Base-by-base conservation (phyloP, 2,888 invertebrate genomes). In the Eristalis tenax region DNA sequence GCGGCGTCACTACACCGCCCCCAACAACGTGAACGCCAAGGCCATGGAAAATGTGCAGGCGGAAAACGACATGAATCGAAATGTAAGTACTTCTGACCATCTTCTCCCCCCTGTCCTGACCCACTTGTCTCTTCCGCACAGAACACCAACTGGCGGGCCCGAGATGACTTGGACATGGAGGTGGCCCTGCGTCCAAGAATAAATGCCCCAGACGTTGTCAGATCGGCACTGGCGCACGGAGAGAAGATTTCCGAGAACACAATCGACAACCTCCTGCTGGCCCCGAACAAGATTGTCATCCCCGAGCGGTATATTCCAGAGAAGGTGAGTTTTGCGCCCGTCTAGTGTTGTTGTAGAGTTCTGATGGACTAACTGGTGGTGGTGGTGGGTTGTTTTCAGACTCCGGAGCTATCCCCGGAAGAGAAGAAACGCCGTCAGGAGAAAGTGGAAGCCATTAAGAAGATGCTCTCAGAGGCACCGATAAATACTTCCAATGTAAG, bases 271-370 rank as follows among this genome's bases (percentile, higher is more conserved):
- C 94, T 98, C 90, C 94, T 98, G 40, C 96, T 97, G 66, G 96
- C 97, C 18, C 98, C 98, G 15, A 96, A 96, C 92, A 98, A 98
- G 94, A 98, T 98, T 89, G 94, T 96, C 86, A 98, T 98, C 90
- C 98, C 98, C 0, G 98, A 98, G 93, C 94, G 98, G 89, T 98
- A 98, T 91, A 96, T 98, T 90, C 98, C 98, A 26, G 98, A 98
- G 92, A 96, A 97, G 94, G 96, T 97, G 89, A 90, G 90, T 18
- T 8, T 5, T 1, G 4, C 18, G 1, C 8, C 1, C 50, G 18
- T 1, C 3, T 15, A 1, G 11, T 13, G 13, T 8, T 38, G 40
- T 40, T 8, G 8, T 56, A n/a, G 10, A 28, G 18, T 50, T 18
- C 50, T 50, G 18, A 50, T 50, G 15, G 38, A 38, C 38, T 38